Evolutionary conservation across 2,888 invertebrate genomes (phyloP), one percentile per base, ranked within the genome.

Genomic region (Spodoptera picta): DNA sequence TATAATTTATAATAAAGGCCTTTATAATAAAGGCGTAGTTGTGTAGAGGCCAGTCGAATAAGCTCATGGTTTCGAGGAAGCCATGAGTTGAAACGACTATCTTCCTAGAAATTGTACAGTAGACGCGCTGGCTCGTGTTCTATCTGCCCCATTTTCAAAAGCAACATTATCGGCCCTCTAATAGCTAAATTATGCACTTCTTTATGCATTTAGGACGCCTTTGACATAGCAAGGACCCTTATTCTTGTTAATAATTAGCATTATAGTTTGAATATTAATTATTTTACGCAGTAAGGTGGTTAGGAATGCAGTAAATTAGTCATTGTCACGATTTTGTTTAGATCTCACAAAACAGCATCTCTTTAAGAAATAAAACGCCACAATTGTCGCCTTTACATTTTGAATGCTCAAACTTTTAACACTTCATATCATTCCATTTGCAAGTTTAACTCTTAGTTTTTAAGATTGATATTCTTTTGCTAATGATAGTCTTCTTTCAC

Each of bases 151-250:
- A 65, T 77, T 83, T 82, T 75, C 61, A 69, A 63, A 70, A 76
- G 63, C 72, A 69, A 71, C 72, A 79, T 87, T 83, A 85, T 69
- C 55, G 59, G 60, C 60, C 56, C 7, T 75, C 65, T 87, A 86
- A 88, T 83, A 82, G 79, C 79, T 79, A 79, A 77, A 81, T 82
- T 83, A 85, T 79, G 78, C 82, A 75, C 73, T 83, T 69, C 58
- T 79, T 76, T 81, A 84, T 82, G 78, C 75, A 89, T 85, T 80
- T 63, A 84, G 82, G 73, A 70, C 66, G 80, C 78, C 70, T 81
- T 73, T 74, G 69, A 79, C 75, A 69, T 66, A 69, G 45, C 60
- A 55, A 41, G 48, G 57, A 62, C 47, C 53, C 49, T 31, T 49
- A 66, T 70, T 76, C 59, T 65, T 12, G 66, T 61, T 60, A 69